Evolutionary conservation across 2,113 vertebrate species (phyloP), one percentile per base, ranked within the genome.

Genomic region (Uria aalge): DNA sequence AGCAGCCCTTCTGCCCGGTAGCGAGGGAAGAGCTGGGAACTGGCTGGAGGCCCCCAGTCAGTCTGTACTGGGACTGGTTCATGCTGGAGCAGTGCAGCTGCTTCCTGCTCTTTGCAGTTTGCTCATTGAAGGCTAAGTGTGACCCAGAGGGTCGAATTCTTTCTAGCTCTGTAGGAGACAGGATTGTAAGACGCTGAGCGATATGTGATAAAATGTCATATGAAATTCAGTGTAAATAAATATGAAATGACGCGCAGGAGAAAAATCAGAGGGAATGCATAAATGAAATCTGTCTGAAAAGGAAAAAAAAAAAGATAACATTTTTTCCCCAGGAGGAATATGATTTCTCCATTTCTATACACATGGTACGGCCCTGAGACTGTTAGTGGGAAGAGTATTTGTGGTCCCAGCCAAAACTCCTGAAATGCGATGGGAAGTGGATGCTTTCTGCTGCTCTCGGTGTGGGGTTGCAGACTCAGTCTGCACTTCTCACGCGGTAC

Each of bases 401-500:
- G 43, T 69, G 20, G 15, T 68, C 29, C 67, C 59, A 67, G 55
- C 0, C 43, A 66, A 59, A 87, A 50, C 17, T 55, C n/a, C 47
- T 63, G 47, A 40, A 36, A 30, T 23, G 15, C 2, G 1, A 5
- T 32, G 29, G 69, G 29, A 48, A 50, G 11, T 12, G 20, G 8
- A 50, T 55, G 11, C 2, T 63, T 78, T 91, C 90, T 68, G 30
- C 15, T 57, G n/a, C 29, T 55, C 22, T 72, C 0, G 0, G 12
- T 20, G 40, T n/a, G 43, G 38, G 11, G 11, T 48, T 83, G 22
- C 20, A 45, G 19, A 4, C 32, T 76, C 43, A 5, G 62, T 8
- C 34, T 56, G 34, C 9, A 1, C 6, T 38, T 17, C 17, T 78
- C 24, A 22, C 3, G 2, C 0, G 5, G 41, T 36, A 41, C 34